Conservation (phyloP, 2,113 vertebrate species). For the Beaufortia kweichowensis region DNA sequence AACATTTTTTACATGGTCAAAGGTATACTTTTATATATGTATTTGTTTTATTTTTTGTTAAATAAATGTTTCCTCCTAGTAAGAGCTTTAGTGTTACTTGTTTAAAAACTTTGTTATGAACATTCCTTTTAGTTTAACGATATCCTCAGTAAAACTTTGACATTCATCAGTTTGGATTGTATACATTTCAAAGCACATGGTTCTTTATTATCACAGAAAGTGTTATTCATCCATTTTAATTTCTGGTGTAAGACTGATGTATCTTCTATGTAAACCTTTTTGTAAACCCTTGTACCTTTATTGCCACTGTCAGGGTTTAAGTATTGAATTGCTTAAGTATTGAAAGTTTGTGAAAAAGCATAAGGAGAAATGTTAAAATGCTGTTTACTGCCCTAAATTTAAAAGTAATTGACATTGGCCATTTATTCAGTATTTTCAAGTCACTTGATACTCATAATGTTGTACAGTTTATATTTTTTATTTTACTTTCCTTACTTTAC, state of each 20-base stretch:
- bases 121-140: slow-evolving; percentile 49
- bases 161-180: slow-evolving; percentile 67
- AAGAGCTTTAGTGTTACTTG: slow-evolving; percentile 52
- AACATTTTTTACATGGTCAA: slow-evolving; percentile 40
- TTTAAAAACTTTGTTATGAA: slow-evolving; percentile 40
- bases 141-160: slow-evolving; percentile 57
- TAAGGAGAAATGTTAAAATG: background rate
- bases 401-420: slow-evolving; percentile 1
- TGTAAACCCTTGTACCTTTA: slow-evolving; percentile 57
- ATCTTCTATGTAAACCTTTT: slow-evolving; percentile 42
- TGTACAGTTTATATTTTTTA: slow-evolving; percentile 28
- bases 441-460: slow-evolving; percentile 6
- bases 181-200: slow-evolving; percentile 64
- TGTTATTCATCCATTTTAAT: slow-evolving; percentile 64
- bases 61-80: slow-evolving; percentile 35
- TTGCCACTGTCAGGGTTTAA: slow-evolving; percentile 4
- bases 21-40: slow-evolving; percentile 44
- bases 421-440: slow-evolving; percentile 24
- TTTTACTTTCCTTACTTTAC: slow-evolving; percentile 4
- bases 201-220: slow-evolving; percentile 58
- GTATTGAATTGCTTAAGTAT: slow-evolving; percentile 25
- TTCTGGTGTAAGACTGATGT: slow-evolving; percentile 53
- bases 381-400: slow-evolving; percentile 23
- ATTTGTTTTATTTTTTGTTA: slow-evolving; percentile 22
- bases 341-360: background rate